Evolutionary conservation across 2,797 vertebrate species (phyloP), one percentile per base, ranked within the genome.

Genomic region (Coluber constrictor): DNA sequence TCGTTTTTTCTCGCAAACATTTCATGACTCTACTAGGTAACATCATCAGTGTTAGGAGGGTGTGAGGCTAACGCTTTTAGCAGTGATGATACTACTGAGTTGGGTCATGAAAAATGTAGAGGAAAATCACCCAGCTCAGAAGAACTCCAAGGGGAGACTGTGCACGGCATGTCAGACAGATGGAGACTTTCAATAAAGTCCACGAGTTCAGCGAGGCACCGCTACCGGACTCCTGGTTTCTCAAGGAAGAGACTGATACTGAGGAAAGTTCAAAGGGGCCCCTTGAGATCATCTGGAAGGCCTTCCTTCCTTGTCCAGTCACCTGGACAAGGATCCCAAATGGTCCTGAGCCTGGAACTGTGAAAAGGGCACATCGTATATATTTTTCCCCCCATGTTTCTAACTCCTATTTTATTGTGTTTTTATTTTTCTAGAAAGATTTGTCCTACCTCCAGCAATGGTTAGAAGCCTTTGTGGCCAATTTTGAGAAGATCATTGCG

Each of bases 371-470:
- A 3, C n/a, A n/a, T n/a, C n/a, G n/a, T n/a, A n/a, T n/a, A n/a
- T n/a, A n/a, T n/a, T 4, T 59, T 7, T 5, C 6, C 25, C 6
- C 1, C n/a, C 7, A 29, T 2, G 1, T 37, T 2, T 32, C n/a
- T 59, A 37, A 25, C 87, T 60, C 18, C 18, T 79, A 23, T 79
- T 79, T 79, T 43, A 23, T 43, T 79, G 3, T 1, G 43, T 66
- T 66, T 5, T 16, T 0, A 51, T 61, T 93, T 90, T 94, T 92
- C 57, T 98, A 99, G 99, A 99, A 98, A 98, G 99, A 99, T 96
- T 98, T 98, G 94, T 96, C 95, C 29, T 99, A 99, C 97, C 98
- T 99, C 97, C 98, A 99, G 96, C 98, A 99, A 96, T 99, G 98
- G 99, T 97, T 99, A 95, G 98, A 99, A 96, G 98, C 98, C 0